These are phyloP conservation scores for Camelus dromedarius DNA, from an alignment of 2,113 vertebrate species.

Conservation along the genomic window DNA sequence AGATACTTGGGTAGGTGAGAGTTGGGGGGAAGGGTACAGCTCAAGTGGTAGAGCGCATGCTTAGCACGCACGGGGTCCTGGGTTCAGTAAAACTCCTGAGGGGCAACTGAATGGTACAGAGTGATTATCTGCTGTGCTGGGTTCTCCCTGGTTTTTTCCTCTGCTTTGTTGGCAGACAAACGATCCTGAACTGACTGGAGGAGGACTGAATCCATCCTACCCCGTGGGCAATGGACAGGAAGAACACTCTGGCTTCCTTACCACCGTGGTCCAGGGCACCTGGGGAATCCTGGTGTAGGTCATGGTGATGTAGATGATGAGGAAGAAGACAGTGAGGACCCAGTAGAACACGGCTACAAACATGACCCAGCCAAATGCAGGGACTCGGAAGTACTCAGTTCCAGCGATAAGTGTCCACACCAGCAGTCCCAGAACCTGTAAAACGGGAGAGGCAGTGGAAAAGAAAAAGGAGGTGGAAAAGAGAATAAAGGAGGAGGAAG, in stretches of 20 bases:
- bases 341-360: slow-evolving; percentile 95
- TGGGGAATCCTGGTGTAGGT: slow-evolving; percentile 92
- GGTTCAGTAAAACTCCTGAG: neutral
- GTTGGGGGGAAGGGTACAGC: too few relatives aligned
- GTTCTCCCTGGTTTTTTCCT: neutral
- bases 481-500: neutral
- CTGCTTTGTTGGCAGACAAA: neutral
- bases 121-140: neutral
- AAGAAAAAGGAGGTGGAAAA: slow-evolving; percentile 19
- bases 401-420: slow-evolving; percentile 97
- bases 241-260: slow-evolving; percentile 82
- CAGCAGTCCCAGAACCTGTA: slow-evolving; percentile 93
- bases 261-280: slow-evolving; percentile 94
- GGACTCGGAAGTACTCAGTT: slow-evolving; percentile 92
- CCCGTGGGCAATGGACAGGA: neutral
- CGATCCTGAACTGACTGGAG: neutral
- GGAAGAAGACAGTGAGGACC: slow-evolving; percentile 93
- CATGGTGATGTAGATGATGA: slow-evolving; percentile 94
- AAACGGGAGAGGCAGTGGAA: neutral
- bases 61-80: too few relatives aligned
- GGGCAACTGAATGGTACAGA: accelerated
- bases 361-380: slow-evolving; percentile 96
- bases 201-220: neutral
- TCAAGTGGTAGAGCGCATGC: too few relatives aligned
- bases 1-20: too few relatives aligned